Conservation (phyloP, 2,888 invertebrate genomes). For the Tipula confusa region DNA sequence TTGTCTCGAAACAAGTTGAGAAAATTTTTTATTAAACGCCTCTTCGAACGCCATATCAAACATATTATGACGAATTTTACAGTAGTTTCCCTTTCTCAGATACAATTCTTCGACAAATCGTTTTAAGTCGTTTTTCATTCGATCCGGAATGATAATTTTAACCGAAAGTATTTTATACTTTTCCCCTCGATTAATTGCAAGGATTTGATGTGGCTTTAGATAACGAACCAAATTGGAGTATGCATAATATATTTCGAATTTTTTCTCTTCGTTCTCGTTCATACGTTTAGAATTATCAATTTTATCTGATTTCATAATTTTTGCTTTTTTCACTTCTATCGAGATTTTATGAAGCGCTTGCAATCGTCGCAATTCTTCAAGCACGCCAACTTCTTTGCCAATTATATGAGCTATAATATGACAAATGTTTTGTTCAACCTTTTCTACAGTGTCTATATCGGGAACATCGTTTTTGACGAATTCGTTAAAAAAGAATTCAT, state of each 20-base stretch:
- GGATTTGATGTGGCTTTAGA: conserved; percentile 78
- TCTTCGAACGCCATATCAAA: conserved; percentile 57
- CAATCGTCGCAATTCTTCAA: conserved; percentile 66
- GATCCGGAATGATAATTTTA: conserved; percentile 68
- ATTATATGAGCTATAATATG: conserved; percentile 79
- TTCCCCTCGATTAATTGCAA: conserved; percentile 86
- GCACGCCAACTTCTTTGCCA: conserved; percentile 68
- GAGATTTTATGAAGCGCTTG: conserved; percentile 59
- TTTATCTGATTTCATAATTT: conserved; percentile 42
- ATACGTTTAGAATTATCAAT: neutral
- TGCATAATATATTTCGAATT: conserved; percentile 75
- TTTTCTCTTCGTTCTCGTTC: conserved; percentile 49
- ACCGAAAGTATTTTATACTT: conserved; percentile 51
- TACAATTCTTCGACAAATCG: conserved; percentile 52
- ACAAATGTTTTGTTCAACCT: conserved; percentile 66
- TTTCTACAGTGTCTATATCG: conserved; percentile 54
- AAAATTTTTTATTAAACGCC: conserved; percentile 55
- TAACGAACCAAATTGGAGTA: conserved; percentile 60
- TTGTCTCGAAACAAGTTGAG: conserved; percentile 52
- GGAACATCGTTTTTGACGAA: conserved; percentile 51
- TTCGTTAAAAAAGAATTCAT: conserved; percentile 39
- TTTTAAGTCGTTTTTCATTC: conserved; percentile 58
- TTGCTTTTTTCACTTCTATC: conserved; percentile 56
- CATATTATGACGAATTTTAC: conserved; percentile 47
- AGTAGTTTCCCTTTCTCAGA: conserved; percentile 45